Base-by-base conservation (phyloP, 2,797 vertebrate genomes). In the Paguma larvata region DNA sequence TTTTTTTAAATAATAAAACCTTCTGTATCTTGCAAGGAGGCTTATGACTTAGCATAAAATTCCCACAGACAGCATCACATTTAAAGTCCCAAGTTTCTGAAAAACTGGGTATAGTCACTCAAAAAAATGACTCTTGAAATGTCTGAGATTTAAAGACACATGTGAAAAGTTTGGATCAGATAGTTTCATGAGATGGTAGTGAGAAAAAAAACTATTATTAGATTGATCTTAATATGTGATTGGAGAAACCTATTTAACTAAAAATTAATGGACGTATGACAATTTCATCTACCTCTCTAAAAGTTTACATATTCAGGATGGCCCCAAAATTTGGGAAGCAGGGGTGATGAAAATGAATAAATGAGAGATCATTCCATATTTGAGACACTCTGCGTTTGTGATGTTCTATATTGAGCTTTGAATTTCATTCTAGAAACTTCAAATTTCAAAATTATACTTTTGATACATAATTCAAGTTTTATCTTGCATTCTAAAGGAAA, bases 1-100 rank as follows among this genome's bases (percentile, higher is more conserved):
- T 91, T 70, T 89, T 30, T 1, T 25, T 0, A 82, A 97, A 46
- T 91, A 92, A 75, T 95, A 27, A 96, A 83, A 83, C 10, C 53
- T 32, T 59, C 41, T 51, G 10, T 48, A 8, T 83, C 48, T 63
- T 89, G 3, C 48, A 97, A n/a, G 48, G 15, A 3, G 5, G 10
- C 34, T 48, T 94, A 41, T 56, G 19, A n/a, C 65, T 72, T 92
- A 87, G 41, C 14, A 91, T 80, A 73, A 62, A 82, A 73, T 95
- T 80, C 85, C 70, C 44, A 86, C 82, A 89, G 48, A 30, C 68
- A 96, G 4, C 9, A 44, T 75, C 63, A 91, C 25, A 93, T 90
- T 93, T 97, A 91, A 78, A 86, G 89, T 83, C n/a, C 67, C 18
- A 91, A 96, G 65, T 53, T 32, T 91, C 82, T 84, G 44, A 51